A percentile compares a stretch with the other conserved stretches of the same genome.
Evolutionary conservation across 2,797 vertebrate genomes (phyloP).

Genomic region (Moxostoma hubbsi): DNA sequence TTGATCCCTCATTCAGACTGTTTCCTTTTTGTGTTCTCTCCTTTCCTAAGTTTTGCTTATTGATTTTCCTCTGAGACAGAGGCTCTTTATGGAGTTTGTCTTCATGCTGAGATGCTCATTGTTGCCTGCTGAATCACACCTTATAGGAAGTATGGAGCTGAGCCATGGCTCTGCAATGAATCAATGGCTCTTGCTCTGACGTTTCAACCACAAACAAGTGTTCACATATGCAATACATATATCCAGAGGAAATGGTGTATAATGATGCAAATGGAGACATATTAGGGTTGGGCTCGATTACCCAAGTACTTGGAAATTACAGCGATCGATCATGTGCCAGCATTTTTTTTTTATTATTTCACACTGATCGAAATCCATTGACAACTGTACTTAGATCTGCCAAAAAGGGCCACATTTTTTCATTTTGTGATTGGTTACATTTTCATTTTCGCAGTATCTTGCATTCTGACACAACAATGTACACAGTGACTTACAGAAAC

Average conservation of each 20-base stretch:
- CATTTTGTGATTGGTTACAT: too few species aligned
- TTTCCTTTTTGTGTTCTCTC: slow-evolving; percentile 42
- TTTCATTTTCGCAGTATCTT: too few species aligned
- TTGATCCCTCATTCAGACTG: slow-evolving; percentile 43
- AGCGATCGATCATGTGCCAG: not conserved
- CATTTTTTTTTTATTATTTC: too few species aligned
- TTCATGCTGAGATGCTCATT: slow-evolving; percentile 53
- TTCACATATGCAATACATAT: slow-evolving; percentile 29
- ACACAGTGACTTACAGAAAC: too few species aligned
- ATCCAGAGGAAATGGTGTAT: slow-evolving; percentile 22
- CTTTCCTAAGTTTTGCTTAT: slow-evolving; percentile 48
- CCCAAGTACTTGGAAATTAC: not conserved
- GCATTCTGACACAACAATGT: too few species aligned
- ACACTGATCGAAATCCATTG: too few species aligned
- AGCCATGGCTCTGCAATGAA: slow-evolving; percentile 35
- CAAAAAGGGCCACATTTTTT: too few species aligned
- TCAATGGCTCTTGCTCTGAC: slow-evolving; percentile 37
- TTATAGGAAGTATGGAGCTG: slow-evolving; percentile 40
- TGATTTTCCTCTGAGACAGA: slow-evolving; percentile 52
- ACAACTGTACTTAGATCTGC: too few species aligned
- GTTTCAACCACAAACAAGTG: slow-evolving; percentile 46
- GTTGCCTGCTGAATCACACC: slow-evolving; percentile 54
- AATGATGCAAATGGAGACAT: not conserved
- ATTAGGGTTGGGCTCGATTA: not conserved
- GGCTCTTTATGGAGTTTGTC: slow-evolving; percentile 48